phyloP scores from a whole-genome alignment of 30 jellyfish, hydroid and myxozoan genomes.

The Pelagia noctiluca region DNA sequence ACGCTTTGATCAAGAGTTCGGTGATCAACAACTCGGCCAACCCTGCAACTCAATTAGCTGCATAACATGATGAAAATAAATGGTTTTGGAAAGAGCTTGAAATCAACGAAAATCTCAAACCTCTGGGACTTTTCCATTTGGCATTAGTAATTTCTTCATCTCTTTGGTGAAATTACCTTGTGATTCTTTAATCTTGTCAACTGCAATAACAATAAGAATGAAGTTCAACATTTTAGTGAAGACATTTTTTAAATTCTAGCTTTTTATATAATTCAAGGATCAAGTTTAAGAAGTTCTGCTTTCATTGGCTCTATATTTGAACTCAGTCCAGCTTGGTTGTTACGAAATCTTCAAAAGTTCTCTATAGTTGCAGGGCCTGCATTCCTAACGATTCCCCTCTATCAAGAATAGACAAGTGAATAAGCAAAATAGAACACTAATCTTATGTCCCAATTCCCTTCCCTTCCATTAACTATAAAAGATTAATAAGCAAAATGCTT shows the following conservation, averaged over 20 bases:
- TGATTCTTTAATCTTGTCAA: conserved; percentile 29
- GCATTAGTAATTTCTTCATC: conserved; percentile 44
- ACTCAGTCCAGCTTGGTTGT: not conserved
- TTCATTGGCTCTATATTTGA: too few species aligned
- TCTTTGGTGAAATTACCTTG: conserved; percentile 33
- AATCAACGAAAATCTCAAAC: conserved; percentile 9
- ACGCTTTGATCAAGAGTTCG: not conserved
- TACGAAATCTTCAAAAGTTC: too few species aligned
- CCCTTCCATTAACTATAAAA: too few species aligned
- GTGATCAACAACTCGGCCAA: not conserved
- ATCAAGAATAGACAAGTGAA: too few species aligned
- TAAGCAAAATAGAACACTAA: not conserved
- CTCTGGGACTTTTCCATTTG: conserved; percentile 74
- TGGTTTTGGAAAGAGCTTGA: not conserved
- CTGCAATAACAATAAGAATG: conserved; percentile 12
- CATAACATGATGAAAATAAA: not conserved
- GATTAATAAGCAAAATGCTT: not conserved
- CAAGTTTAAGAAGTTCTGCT: not conserved
- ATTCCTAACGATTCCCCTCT: too few species aligned
- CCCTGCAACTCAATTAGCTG: too few species aligned
- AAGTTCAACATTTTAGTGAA: not conserved
- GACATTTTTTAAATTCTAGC: not conserved
- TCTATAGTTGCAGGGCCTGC: too few species aligned
- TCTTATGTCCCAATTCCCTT: not conserved
- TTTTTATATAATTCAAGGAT: not conserved